phyloP scores from a whole-genome alignment of 2,888 invertebrate species.

The Parnassius glacialis region DNA sequence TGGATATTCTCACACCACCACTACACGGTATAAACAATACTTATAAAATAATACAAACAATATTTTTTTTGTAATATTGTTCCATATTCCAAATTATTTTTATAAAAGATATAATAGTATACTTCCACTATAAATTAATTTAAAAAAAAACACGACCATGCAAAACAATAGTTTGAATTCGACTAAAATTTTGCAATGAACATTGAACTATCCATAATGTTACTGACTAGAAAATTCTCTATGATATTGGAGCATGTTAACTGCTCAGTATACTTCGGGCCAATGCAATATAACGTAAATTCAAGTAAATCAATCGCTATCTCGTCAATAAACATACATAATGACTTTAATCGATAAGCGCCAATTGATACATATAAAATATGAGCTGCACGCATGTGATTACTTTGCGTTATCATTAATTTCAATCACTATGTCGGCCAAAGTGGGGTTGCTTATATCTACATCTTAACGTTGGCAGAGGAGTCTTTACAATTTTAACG shows the following conservation, averaged over 20 bases:
- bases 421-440: slow-evolving; percentile 13
- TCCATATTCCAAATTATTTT: too few species aligned
- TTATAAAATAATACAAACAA: too few species aligned
- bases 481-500: too few species aligned
- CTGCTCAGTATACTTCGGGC: slow-evolving; percentile 3
- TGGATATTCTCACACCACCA: too few species aligned
- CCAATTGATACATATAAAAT: slow-evolving; percentile 24
- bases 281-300: slow-evolving; percentile 3
- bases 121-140: too few species aligned
- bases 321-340: slow-evolving; percentile 23
- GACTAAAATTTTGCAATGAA: neutral
- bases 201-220: neutral
- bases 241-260: neutral
- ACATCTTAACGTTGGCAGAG: neutral
- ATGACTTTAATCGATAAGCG: slow-evolving; percentile 26
- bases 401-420: slow-evolving; percentile 9
- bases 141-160: too few species aligned
- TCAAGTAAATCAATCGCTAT: slow-evolving; percentile 20
- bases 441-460: slow-evolving; percentile 1
- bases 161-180: too few species aligned
- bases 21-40: too few species aligned
- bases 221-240: neutral
- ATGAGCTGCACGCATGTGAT: slow-evolving; percentile 16
- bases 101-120: too few species aligned
- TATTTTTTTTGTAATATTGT: too few species aligned